Percentiles rank a stretch among this genome's conserved stretches.
phyloP scores from a whole-genome alignment of 2,113 vertebrate species.

The Cygnus atratus region DNA sequence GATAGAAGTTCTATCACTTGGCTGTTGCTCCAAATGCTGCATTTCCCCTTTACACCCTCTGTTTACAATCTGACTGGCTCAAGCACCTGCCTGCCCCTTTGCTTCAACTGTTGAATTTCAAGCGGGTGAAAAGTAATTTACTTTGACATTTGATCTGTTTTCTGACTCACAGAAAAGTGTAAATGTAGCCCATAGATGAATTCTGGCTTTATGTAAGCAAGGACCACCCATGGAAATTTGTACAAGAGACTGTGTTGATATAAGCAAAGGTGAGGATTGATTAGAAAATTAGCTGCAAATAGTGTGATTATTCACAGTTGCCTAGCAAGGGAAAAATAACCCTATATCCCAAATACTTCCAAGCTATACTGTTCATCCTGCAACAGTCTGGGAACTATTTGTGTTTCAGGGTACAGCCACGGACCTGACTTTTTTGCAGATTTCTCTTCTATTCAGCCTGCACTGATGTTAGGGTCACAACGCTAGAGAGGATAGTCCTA shows the following conservation, averaged over 20 bases:
- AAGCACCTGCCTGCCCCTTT: neutral
- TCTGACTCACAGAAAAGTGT: neutral
- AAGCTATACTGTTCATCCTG: neutral
- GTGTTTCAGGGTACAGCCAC: neutral
- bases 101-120: neutral
- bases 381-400: neutral
- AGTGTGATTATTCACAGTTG: neutral
- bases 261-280: neutral
- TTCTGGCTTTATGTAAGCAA: neutral
- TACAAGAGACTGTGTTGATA: neutral
- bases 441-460: neutral
- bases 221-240: neutral
- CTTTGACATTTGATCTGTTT: neutral
- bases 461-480: neutral
- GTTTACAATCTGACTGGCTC: neutral
- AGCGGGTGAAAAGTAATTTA: neutral
- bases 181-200: neutral
- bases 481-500: neutral
- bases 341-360: neutral
- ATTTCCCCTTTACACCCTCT: neutral
- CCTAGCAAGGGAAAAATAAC: neutral
- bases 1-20: neutral
- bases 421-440: neutral
- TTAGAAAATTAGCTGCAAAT: neutral
- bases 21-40: neutral